Evolutionary conservation across 1,140 invertebrate genomes (phyloP), one percentile per base, ranked within the genome.

Genomic region (Archivesica marissinica): DNA sequence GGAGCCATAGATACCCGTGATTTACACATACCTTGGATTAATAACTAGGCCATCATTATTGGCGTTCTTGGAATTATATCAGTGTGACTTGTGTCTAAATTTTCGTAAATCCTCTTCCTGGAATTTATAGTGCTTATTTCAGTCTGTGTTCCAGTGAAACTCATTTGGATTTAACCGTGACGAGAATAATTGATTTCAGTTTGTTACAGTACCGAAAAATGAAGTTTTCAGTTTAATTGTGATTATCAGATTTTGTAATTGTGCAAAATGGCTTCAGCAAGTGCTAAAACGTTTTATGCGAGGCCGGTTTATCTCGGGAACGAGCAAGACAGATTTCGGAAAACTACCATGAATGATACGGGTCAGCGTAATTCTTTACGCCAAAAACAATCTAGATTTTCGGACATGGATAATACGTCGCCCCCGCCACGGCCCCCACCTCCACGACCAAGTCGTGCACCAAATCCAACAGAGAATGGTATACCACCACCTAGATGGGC

Each of bases 361-460:
- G 52, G 30, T n/a, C 39, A 72, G 20, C 52, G 30, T n/a, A 59
- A 28, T 61, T 59, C 56, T 0, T 9, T 41, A 25, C 28, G 50
- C 1, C 52, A 52, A n/a, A 75, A 47, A 38, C 44, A 74, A 33
- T 35, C 38, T 25, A 50, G 70, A 38, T 64, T 74, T 44, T n/a
- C 80, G 15, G 70, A 72, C 25, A 28, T 75, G 7, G 80, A 83
- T 30, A 52, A 64, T 33, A 28, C 54, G 7, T 52, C 66, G 0
- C 80, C 80, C 20, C 80, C 80, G 20, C 80, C 80, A 7, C 47
- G 80, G 2, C 80, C 80, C 3, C 80, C 80, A 35, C 80, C 80
- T 17, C 80, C 80, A 6, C 23, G 80, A 50, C 80, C 80, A 0
- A 75, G 39, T 35, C 13, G 80, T 23, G 30, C n/a, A 25, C 68